These are phyloP conservation scores for Gyrodactylus salaris DNA, from an alignment of 1,140 invertebrate genomes.

Conservation along the genomic window DNA sequence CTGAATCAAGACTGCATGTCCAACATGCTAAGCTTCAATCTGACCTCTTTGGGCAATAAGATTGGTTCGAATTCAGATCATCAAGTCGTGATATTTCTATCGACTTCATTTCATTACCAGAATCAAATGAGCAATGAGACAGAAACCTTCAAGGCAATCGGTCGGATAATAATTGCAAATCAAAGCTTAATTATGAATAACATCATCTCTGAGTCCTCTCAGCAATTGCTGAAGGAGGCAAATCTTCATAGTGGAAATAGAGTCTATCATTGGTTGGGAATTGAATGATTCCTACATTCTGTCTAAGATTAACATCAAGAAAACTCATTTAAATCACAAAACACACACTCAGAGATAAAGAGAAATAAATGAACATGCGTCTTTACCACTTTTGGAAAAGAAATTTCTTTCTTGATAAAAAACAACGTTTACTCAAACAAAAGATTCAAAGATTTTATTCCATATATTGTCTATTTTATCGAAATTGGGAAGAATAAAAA, in stretches of 20 bases:
- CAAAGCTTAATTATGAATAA: not conserved
- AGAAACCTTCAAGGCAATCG: not conserved
- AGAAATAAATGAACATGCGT: no score
- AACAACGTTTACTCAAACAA: no score
- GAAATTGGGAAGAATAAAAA: no score
- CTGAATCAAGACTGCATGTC: not conserved
- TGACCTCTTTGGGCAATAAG: not conserved
- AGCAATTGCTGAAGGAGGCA: not conserved
- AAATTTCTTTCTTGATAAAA: no score
- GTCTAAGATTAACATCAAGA: no score
- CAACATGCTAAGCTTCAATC: not conserved
- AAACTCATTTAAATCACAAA: no score
- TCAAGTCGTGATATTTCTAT: not conserved
- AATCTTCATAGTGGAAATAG: not conserved
- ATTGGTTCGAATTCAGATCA: not conserved
- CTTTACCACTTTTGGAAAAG: no score
- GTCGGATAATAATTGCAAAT: not conserved
- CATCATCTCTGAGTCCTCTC: not conserved
- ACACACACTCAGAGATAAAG: no score
- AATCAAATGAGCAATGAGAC: not conserved
- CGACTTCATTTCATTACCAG: not conserved
- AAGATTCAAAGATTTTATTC: no score
- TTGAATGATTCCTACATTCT: not conserved
- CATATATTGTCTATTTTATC: no score
- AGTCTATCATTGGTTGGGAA: not conserved